These are phyloP conservation scores for Babyrousa celebensis DNA, from an alignment of 2,797 vertebrate species.

Conservation along the genomic window DNA sequence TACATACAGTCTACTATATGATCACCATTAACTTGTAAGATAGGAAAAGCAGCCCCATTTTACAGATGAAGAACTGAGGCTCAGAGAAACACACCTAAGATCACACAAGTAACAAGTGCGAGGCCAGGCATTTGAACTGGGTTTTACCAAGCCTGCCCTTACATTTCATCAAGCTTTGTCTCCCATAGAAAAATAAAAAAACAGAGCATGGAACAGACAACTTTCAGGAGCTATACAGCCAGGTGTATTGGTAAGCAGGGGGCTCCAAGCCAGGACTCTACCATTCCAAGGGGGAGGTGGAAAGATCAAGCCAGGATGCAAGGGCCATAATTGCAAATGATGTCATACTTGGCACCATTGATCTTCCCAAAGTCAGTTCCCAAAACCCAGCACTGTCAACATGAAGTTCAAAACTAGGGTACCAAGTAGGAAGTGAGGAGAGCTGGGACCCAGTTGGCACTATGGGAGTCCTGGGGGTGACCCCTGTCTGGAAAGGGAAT, in stretches of 20 bases:
- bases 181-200: slow-evolving; percentile 10
- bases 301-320: background rate
- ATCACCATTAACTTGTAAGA: background rate
- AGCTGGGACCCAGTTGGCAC: background rate
- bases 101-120: background rate
- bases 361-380: slow-evolving; percentile 41
- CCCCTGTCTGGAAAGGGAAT: background rate
- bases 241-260: background rate
- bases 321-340: background rate
- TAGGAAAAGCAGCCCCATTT: background rate
- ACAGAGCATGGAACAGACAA: background rate
- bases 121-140: background rate
- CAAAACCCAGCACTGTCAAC: background rate
- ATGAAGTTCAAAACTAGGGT: background rate
- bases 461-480: background rate
- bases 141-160: background rate
- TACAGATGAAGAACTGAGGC: slow-evolving; percentile 19
- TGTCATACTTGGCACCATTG: background rate
- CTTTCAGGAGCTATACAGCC: background rate
- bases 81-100: slow-evolving; percentile 29
- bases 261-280: background rate
- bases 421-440: background rate
- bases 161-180: background rate
- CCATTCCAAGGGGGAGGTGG: background rate
- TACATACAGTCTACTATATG: background rate